These are phyloP conservation scores for Pagetopsis macropterus DNA, from an alignment of 2,797 vertebrate genomes.

Conservation along the genomic window DNA sequence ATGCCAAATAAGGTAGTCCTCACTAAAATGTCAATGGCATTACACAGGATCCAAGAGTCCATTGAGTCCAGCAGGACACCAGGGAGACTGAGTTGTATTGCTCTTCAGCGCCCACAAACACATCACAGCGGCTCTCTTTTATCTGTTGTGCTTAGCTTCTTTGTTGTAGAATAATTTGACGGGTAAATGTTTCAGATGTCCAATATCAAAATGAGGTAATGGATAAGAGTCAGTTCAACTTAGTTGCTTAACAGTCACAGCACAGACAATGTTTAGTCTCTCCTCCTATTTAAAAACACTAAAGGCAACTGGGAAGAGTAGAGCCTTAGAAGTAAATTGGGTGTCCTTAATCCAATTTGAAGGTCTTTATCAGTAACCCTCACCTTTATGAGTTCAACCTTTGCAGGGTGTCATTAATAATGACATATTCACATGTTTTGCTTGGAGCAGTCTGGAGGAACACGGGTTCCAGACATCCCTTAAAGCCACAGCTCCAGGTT, in stretches of 20 bases:
- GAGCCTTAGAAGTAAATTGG: conserved; percentile 24
- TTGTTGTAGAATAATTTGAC: conserved; percentile 44
- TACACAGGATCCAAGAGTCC: conserved; percentile 37
- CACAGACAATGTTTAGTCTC: conserved; percentile 32
- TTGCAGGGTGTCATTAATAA: conserved; percentile 58
- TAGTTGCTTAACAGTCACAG: conserved; percentile 42
- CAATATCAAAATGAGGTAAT: conserved; percentile 33
- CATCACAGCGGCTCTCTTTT: conserved; percentile 25
- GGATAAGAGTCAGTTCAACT: conserved; percentile 36
- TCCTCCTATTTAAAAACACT: conserved; percentile 32
- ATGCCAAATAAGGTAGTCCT: conserved; percentile 50
- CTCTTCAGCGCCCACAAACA: conserved; percentile 26
- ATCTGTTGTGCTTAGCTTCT: conserved; percentile 21
- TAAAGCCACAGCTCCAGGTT: conserved; percentile 42
- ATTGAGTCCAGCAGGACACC: conserved; percentile 30
- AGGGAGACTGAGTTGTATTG: conserved; percentile 23
- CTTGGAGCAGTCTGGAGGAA: conserved; percentile 25
- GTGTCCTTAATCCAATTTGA: conserved; percentile 45
- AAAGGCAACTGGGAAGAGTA: conserved; percentile 28
- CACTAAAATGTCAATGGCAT: conserved; percentile 56
- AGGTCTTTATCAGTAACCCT: conserved; percentile 41
- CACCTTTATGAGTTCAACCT: conserved; percentile 59
- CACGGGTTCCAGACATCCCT: conserved; percentile 39
- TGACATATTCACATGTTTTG: conserved; percentile 36
- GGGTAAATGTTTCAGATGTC: conserved; percentile 41